Evolutionary conservation across 2,888 invertebrate species (phyloP), one percentile per base, ranked within the genome.

Genomic region (Teleiodes luculella): DNA sequence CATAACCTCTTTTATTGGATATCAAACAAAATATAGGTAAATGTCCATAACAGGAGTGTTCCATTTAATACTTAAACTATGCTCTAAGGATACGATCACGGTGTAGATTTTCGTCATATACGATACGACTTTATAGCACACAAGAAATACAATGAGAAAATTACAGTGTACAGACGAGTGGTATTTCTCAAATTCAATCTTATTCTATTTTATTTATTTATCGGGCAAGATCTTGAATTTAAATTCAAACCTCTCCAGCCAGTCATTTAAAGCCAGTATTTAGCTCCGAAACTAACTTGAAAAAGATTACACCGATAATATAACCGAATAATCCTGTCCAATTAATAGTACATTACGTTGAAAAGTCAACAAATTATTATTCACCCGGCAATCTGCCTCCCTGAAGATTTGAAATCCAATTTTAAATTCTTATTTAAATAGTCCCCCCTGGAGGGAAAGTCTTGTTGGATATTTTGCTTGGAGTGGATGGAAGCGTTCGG

Each of bases 351-450:
- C 37, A 33, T 51, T 54, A 48, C 35, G 49, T 56, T 55, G 54
- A 53, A 63, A 66, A 64, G 63, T 67, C 64, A 70, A 72, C 70
- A 72, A 70, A 70, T 70, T 69, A 65, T 64, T 68, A 67, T 68
- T 65, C 65, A 51, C 43, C 55, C 55, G 53, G 54, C 64, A 62
- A 60, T 61, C 52, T n/a, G 59, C 53, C 57, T 70, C 69, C 68
- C 67, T 51, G 62, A 61, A 68, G 74, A 76, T 73, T 72, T 62
- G 62, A 65, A 76, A 82, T 83, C 76, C 78, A 80, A 83, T 83
- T 81, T 78, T 72, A 75, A 78, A 79, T 78, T 77, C 72, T 68
- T 83, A 83, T 81, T 80, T 78, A 78, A 78, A 72, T 73, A 76
- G 70, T 62, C 65, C 65, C 69, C 70, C 68, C 65, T 65, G 60